Evolutionary conservation across 2,888 invertebrate species (phyloP), one percentile per base, ranked within the genome.

Genomic region (Caenorhabditis drosophilae): DNA sequence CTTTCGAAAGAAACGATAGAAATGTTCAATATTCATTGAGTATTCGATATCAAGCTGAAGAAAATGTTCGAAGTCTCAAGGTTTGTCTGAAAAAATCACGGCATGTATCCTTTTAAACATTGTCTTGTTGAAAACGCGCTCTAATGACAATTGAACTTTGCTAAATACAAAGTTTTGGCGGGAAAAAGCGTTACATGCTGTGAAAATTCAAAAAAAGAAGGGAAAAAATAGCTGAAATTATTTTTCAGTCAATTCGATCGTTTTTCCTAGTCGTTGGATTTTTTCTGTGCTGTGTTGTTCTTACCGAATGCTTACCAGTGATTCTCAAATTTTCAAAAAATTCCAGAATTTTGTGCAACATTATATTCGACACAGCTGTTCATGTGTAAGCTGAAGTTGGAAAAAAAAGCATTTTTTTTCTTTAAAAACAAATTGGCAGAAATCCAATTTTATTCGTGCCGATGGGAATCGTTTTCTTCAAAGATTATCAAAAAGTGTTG

Each of bases 31-130:
- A 61, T 18, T 51, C 61, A 0, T 16, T 61, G 26, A 61, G 61
- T 25, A 47, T 45, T 4, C 50, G 51, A 23, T 61, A 61, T 42
- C 61, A 61, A 38, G 31, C 55, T 23, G 50, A 61, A n/a, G 61
- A 61, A 20, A 61, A 61, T 55, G 61, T 61, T 26, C 20, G 36
- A n/a, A 55, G 54, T 51, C n/a, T n/a, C n/a, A n/a, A n/a, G n/a
- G n/a, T n/a, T n/a, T n/a, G n/a, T n/a, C n/a, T n/a, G n/a, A n/a
- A n/a, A n/a, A n/a, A n/a, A n/a, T n/a, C n/a, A n/a, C n/a, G n/a
- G n/a, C n/a, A n/a, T n/a, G n/a, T n/a, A n/a, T n/a, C n/a, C n/a
- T n/a, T n/a, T n/a, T n/a, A n/a, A n/a, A n/a, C n/a, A n/a, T n/a
- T n/a, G n/a, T n/a, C n/a, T n/a, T n/a, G n/a, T n/a, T n/a, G n/a